Evolutionary conservation across 2,113 vertebrate genomes (phyloP), one percentile per base, ranked within the genome.

Genomic region (Vimba vimba): DNA sequence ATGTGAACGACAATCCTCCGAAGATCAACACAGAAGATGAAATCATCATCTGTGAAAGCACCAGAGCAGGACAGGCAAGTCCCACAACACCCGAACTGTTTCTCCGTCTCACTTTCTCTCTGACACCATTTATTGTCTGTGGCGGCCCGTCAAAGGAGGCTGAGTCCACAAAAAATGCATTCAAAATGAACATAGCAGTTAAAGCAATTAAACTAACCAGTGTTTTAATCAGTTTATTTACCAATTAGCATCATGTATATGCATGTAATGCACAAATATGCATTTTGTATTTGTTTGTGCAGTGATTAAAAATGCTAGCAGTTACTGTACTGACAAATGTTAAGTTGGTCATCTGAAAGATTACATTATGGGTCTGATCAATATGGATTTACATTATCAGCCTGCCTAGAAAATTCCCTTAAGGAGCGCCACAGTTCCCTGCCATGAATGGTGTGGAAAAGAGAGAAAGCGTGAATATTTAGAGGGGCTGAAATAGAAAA

Each of bases 1-100:
- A 99, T 71, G 87, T 98, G 90, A 99, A 99, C 85, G 98, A 99
- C 95, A 98, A 99, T 86, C 95, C 96, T 2, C 97, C 98, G 0
- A 93, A 97, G 88, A 94, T 99, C 64, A 93, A 94, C 64, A 95
- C 93, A 57, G 96, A 98, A 23, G 96, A 97, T 85, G 96, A 99
- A 86, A 93, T 97, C 90, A 93, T 99, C 5, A 96, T 99, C 88
- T 99, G 98, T 88, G 97, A 99, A 92, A 97, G 96, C 93, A 95
- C 96, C 75, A 97, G 95, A 89, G 95, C 96, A 21, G 96, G 96
- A 74, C 97, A 99, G 96, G 98, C 98, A 96, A 95, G 91, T 83
- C 6, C 60, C n/a, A 47, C 80, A 76, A 82, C 52, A 74, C 13
- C 36, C 69, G 0, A 39, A 62, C 4, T 23, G 11, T 50, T 13